Percentiles rank a stretch among this genome's conserved stretches.
phyloP scores from a whole-genome alignment of 2,888 invertebrate species.

The Helleia helle region DNA sequence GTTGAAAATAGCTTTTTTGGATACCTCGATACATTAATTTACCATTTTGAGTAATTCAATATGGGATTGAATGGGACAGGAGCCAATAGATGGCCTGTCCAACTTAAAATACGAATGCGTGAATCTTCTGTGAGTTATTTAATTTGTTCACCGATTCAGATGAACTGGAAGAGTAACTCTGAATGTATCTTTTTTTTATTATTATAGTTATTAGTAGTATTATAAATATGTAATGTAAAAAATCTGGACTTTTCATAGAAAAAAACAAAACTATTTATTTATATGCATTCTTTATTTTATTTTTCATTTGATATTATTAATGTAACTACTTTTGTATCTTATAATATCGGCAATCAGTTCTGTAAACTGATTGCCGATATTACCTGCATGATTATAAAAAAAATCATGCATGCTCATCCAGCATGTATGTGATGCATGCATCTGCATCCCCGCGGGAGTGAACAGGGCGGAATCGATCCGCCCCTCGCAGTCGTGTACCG shows the following conservation, averaged over 20 bases:
- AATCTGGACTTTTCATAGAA: no score
- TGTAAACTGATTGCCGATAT: no score
- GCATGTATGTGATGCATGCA: constrained; percentile 37
- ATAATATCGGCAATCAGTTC: no score
- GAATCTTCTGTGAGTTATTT: constrained; percentile 65
- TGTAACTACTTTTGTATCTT: background rate
- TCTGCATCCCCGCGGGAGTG: constrained; percentile 70
- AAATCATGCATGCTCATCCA: constrained; percentile 28
- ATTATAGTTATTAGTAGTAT: no score
- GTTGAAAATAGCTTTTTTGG: background rate
- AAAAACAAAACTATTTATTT: no score
- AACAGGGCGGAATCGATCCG: constrained; percentile 41
- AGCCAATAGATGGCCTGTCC: constrained; percentile 58
- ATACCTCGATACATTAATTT: background rate
- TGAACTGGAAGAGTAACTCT: constrained; percentile 20
- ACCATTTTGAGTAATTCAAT: constrained; percentile 24
- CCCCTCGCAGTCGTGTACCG: constrained; percentile 55
- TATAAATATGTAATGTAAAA: no score
- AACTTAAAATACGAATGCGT: constrained; percentile 51
- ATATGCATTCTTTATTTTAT: background rate
- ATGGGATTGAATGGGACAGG: constrained; percentile 46
- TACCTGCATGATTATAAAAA: background rate
- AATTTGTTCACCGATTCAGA: constrained; percentile 51
- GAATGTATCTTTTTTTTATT: no score
- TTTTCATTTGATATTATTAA: background rate